These are phyloP conservation scores for Margarornis squamiger DNA, from an alignment of 2,797 vertebrate species.

Conservation along the genomic window DNA sequence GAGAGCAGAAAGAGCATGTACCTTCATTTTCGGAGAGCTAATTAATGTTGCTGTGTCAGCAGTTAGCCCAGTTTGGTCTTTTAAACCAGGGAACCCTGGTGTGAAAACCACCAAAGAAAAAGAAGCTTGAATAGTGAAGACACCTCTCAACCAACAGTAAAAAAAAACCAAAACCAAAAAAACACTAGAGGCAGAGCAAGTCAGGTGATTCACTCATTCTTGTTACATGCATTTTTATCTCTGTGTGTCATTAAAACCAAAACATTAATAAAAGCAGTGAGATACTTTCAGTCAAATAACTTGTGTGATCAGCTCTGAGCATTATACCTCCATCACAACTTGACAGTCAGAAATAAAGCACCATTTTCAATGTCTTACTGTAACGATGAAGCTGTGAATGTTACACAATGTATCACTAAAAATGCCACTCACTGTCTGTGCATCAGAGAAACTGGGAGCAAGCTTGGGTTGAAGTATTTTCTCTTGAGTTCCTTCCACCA, in stretches of 20 bases:
- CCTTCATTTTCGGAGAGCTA: not conserved
- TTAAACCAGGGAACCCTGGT: not conserved
- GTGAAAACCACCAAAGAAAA: not conserved
- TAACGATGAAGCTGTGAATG: not conserved
- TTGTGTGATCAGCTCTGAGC: not conserved
- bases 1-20: not conserved
- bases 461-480: conserved; percentile 85
- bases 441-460: conserved; percentile 85
- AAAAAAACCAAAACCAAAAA: not conserved
- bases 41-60: not conserved
- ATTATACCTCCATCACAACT: not conserved
- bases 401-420: not conserved
- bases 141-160: not conserved
- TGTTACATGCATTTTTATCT: not conserved
- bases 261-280: not conserved
- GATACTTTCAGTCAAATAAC: not conserved
- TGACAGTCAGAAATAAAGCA: not conserved
- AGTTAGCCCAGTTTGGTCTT: not conserved
- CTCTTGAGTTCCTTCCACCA: conserved; percentile 85
- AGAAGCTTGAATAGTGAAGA: not conserved
- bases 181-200: not conserved
- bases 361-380: not conserved
- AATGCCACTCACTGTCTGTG: conserved; percentile 80
- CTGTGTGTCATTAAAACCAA: not conserved
- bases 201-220: not conserved